Base-by-base conservation (phyloP, 2,888 invertebrate species). In the Eupithecia subfuscata region DNA sequence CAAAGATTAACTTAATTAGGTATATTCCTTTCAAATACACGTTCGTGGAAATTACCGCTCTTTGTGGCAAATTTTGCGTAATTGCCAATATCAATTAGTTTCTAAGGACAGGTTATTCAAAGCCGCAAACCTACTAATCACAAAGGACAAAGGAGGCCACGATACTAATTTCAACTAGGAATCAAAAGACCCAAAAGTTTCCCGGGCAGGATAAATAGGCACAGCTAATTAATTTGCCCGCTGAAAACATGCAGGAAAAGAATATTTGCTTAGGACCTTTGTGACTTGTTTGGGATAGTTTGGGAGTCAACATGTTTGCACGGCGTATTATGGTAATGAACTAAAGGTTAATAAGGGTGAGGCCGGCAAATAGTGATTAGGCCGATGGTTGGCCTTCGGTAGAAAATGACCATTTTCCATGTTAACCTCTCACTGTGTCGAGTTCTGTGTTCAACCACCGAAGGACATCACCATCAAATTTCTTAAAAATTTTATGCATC, bases 221-320 rank as follows among this genome's bases (percentile, higher is more conserved):
- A 45, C 75, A 73, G 70, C 77, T 83, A 83, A 82, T 82, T 80
- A 81, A 83, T 82, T 80, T 81, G 81, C 78, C 79, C 68, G 73
- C 65, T 76, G 80, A 80, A 82, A 81, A 83, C 81, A 80, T 79
- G 75, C 76, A 75, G 77, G 80, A 80, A 80, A 81, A 80, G 79
- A 81, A 77, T 81, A 79, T 82, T 82, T 82, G 77, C 70, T 79
- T 80, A 83, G 83, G 83, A 79, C 76, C 74, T 56, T 74, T 76
- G 79, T 74, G 78, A 79, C 79, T 81, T 77, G 80, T 81, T 80
- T 76, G 74, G 78, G 76, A 70, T 80, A 80, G 81, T 81, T 81
- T 70, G 70, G 22, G 80, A 79, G 79, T 79, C 78, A 72, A 75
- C 75, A 70, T 81, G 79, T 81, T 79, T 79, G 77, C 73, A 73